Percentiles rank a stretch among this genome's conserved stretches.
phyloP scores from a whole-genome alignment of 2,888 invertebrate species.

The Archips xylosteana region DNA sequence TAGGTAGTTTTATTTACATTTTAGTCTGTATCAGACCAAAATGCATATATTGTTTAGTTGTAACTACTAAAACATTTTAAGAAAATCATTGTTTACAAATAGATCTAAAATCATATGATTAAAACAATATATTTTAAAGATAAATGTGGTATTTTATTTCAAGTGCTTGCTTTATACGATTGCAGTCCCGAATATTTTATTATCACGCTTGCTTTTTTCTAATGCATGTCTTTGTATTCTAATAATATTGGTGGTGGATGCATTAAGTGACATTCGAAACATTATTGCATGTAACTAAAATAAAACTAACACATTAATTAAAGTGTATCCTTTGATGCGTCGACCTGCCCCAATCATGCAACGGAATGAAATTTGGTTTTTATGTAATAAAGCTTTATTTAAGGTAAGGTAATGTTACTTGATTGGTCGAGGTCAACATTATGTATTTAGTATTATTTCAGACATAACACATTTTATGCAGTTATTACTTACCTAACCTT shows the following conservation, averaged over 20 bases:
- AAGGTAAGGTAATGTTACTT: too few species aligned
- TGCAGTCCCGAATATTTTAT: not conserved
- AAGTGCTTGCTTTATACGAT: conserved; percentile 14
- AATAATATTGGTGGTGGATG: not conserved
- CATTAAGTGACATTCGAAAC: not conserved
- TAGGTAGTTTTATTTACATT: conserved; percentile 40
- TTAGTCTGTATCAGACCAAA: conserved; percentile 82
- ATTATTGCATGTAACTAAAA: conserved; percentile 9
- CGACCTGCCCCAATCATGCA: too few species aligned
- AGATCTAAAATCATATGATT: conserved; percentile 30
- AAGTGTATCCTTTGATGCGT: not conserved
- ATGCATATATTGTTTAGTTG: conserved; percentile 44
- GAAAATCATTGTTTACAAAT: conserved; percentile 30
- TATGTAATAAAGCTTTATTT: too few species aligned
- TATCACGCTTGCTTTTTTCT: conserved; percentile 2
- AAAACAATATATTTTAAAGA: conserved; percentile 23
- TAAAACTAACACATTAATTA: not conserved
- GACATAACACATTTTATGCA: not conserved
- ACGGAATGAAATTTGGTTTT: too few species aligned
- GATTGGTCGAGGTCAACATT: too few species aligned
- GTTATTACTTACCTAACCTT: not conserved
- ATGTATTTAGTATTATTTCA: too few species aligned
- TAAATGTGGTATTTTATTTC: conserved; percentile 26
- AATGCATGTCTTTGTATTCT: conserved; percentile 8
- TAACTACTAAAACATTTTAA: conserved; percentile 26